These are phyloP conservation scores for Aradus depressus DNA, from an alignment of 2,888 invertebrate genomes.

Conservation along the genomic window DNA sequence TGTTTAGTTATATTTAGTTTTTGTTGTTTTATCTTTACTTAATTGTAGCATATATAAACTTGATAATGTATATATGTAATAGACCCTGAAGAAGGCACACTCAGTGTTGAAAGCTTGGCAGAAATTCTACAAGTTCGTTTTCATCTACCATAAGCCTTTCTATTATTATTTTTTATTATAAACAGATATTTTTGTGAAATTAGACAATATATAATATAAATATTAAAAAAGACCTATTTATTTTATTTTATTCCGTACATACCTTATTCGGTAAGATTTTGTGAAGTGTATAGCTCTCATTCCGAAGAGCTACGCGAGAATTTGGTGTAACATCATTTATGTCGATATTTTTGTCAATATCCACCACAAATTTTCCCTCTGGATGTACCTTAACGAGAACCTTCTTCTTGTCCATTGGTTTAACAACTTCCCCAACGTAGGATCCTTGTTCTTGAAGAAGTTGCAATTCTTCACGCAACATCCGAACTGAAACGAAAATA, in stretches of 20 bases:
- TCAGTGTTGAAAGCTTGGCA: no score
- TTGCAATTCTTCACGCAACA: slow-evolving; percentile 94
- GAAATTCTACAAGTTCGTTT: no score
- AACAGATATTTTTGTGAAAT: no score
- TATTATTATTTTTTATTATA: no score
- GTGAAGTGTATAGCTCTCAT: slow-evolving; percentile 96
- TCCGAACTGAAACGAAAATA: slow-evolving; percentile 61
- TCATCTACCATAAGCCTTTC: no score
- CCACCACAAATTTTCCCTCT: slow-evolving; percentile 99
- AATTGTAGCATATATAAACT: no score
- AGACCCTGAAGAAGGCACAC: no score
- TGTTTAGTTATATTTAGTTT: no score
- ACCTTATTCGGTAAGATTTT: slow-evolving; percentile 97
- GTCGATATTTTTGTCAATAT: slow-evolving; percentile 97
- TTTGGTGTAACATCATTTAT: slow-evolving; percentile 96
- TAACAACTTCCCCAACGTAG: slow-evolving; percentile 98
- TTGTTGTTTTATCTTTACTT: no score
- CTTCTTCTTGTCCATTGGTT: slow-evolving; percentile 99
- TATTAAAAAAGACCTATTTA: neutral
- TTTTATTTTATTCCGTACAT: slow-evolving; percentile 19
- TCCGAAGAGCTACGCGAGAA: slow-evolving; percentile 91
- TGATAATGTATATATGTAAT: no score
- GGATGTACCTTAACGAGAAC: slow-evolving; percentile 98
- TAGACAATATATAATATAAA: no score
- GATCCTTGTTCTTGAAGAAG: slow-evolving; percentile 95